Percentiles rank a stretch among this genome's conserved stretches.
phyloP scores from a whole-genome alignment of 1,140 invertebrate species.

The Drosophila grimshawi region DNA sequence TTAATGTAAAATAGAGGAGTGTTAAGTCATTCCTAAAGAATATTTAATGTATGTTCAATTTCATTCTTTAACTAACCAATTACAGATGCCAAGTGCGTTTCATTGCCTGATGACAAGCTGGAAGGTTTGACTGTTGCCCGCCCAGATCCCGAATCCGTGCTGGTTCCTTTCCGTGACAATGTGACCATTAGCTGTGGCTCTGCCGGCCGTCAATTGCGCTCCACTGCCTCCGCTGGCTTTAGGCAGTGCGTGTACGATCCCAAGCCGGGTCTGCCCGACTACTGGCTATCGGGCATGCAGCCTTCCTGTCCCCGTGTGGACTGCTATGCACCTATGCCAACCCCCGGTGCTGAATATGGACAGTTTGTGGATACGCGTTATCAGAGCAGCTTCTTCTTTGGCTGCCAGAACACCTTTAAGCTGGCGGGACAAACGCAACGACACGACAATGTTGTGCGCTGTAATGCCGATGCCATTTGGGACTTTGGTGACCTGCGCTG shows the following conservation, averaged over 20 bases:
- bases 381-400: conserved; percentile 97
- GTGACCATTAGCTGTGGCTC: conserved; percentile 93
- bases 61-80: conserved; percentile 49
- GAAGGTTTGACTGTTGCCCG: conserved; percentile 92
- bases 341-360: conserved; percentile 96
- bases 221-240: conserved; percentile 92
- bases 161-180: conserved; percentile 95
- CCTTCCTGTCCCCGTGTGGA: conserved; percentile 94
- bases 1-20: background rate
- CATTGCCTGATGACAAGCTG: conserved; percentile 93
- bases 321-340: conserved; percentile 94
- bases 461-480: conserved; percentile 96
- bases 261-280: conserved; percentile 93
- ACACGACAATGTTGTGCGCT: conserved; percentile 96
- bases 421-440: conserved; percentile 95
- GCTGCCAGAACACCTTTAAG: conserved; percentile 98
- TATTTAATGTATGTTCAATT: no score
- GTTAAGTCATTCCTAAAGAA: no score
- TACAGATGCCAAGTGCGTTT: conserved; percentile 94
- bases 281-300: conserved; percentile 94
- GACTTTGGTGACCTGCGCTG: conserved; percentile 98
- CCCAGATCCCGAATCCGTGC: conserved; percentile 90
- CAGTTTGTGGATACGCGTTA: conserved; percentile 94
- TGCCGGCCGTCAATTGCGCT: conserved; percentile 90
- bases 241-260: conserved; percentile 98